Evolutionary conservation across 2,888 invertebrate species (phyloP), one percentile per base, ranked within the genome.

Genomic region (Heliconius ethilla): DNA sequence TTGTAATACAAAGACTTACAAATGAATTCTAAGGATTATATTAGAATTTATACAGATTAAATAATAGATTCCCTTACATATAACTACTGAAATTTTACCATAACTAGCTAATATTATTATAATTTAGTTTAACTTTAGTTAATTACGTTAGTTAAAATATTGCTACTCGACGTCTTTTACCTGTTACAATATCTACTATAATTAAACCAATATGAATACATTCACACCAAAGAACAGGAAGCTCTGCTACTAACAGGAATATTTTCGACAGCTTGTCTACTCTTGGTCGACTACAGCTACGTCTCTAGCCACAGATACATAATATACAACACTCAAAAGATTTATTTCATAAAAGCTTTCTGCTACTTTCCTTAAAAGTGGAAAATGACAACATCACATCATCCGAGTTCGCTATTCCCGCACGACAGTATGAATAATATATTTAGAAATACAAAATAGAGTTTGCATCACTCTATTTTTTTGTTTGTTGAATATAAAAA

Each of bases 341-440:
- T 69, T 69, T 69, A 69, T 69, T 69, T 25, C 25, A 69, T 69
- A 69, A 40, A 67, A 40, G 40, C 15, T 67, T 40, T 22, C 7
- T 40, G 37, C n/a, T 67, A 67, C 25, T 40, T 67, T 37, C 33
- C 67, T 22, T 40, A 40, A 69, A 69, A 69, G 25, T 69, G 40
- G 25, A 15, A 69, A 69, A 69, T 69, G 37, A 40, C 67, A 40
- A 69, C n/a, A 67, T 37, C 33, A 40, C 40, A 25, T 40, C 3
- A 40, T 25, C 40, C 25, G 7, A n/a, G 13, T 65, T 67, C 67
- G 25, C 40, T 7, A 69, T 25, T 40, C 40, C 25, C n/a, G 37
- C 10, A 37, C 37, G n/a, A 11, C 4, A 59, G 33, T 33, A 18
- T 37, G 67, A 37, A 67, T 67, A 67, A 40, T 69, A 40, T 25